phyloP scores from a whole-genome alignment of 2,113 vertebrate species.

The Hyaena hyaena region DNA sequence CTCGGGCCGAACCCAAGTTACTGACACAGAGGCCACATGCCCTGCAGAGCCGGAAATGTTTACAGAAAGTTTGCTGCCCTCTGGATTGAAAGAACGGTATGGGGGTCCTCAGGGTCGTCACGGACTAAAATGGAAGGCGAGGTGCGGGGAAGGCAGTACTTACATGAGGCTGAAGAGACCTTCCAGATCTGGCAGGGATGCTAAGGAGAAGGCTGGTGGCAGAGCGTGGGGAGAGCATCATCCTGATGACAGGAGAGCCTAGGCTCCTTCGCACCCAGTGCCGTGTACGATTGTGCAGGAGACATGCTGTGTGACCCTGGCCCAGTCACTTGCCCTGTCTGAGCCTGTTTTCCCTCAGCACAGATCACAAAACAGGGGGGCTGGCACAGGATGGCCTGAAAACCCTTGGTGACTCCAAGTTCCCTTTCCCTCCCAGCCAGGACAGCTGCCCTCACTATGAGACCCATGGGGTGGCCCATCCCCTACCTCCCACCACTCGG shows the following conservation, averaged over 20 bases:
- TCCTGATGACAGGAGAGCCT: background rate
- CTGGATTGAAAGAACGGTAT: background rate
- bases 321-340: background rate
- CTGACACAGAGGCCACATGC: background rate
- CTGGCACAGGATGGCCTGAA: background rate
- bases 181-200: slow-evolving; percentile 91
- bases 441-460: background rate
- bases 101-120: background rate
- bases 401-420: background rate
- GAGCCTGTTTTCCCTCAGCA: background rate
- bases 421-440: background rate
- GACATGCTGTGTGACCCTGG: background rate
- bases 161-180: slow-evolving; percentile 97
- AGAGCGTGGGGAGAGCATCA: background rate
- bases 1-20: background rate
- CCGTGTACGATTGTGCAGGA: background rate
- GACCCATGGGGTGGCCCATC: background rate
- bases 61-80: background rate
- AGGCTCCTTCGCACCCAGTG: background rate
- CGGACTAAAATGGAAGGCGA: background rate
- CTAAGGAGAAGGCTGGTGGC: slow-evolving; percentile 59
- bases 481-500: too few relatives aligned
- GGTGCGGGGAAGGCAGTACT: slow-evolving; percentile 76
- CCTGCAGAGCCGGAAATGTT: background rate
- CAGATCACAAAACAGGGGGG: background rate